Evolutionary conservation across 2,113 vertebrate genomes (phyloP).

Genomic region (Cinclus cinclus): DNA sequence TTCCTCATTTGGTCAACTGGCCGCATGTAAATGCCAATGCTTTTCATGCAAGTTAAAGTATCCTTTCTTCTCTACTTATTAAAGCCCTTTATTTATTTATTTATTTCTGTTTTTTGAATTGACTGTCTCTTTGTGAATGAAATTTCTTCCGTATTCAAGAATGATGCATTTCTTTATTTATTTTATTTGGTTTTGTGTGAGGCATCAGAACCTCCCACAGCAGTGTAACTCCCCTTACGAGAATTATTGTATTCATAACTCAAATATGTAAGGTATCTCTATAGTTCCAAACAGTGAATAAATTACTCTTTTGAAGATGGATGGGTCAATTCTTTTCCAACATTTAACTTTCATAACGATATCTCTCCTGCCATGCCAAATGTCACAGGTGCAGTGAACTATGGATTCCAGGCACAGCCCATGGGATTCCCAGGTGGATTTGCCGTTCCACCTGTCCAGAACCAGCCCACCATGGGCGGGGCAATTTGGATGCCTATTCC

Average conservation of each 20-base stretch:
- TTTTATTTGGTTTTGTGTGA: background rate
- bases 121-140: background rate
- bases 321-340: background rate
- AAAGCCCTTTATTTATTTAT: background rate
- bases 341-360: background rate
- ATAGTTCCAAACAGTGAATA: background rate
- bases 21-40: background rate
- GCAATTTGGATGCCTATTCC: constrained; percentile 67
- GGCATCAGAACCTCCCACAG: background rate
- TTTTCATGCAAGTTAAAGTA: background rate
- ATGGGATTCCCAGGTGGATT: background rate
- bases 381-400: background rate
- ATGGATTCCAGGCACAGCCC: background rate
- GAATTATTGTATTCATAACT: background rate
- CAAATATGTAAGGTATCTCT: background rate
- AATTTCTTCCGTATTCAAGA: background rate
- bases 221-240: background rate
- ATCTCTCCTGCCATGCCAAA: background rate
- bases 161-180: background rate
- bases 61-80: background rate
- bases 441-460: background rate
- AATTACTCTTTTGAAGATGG: background rate
- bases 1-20: background rate
- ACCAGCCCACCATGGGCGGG: background rate
- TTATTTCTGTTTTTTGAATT: background rate